Evolutionary conservation across 23 tunicate genomes (phyloP), one percentile per base, ranked within the genome.

Genomic region (Trididemnum nubilum): DNA sequence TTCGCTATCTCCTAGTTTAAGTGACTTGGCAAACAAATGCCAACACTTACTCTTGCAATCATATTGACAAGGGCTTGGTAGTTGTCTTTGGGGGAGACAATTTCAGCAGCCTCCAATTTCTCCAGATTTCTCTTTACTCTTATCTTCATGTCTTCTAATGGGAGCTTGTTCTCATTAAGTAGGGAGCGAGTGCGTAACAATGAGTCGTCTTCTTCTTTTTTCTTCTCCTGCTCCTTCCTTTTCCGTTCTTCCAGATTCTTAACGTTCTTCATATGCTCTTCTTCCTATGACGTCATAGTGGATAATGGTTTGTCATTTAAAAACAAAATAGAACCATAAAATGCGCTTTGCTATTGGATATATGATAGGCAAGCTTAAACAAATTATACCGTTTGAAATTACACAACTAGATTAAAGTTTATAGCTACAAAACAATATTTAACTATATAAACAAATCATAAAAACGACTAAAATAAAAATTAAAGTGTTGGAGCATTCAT

Each of bases 21-120:
- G n/a, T n/a, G n/a, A n/a, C n/a, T n/a, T n/a, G n/a, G n/a, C n/a
- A n/a, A n/a, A n/a, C n/a, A n/a, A n/a, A n/a, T n/a, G n/a, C n/a
- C n/a, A 61, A 61, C 18, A 61, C 87, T 65, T 30, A 93, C 98
- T 90, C 98, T 80, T 7, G 98, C 98, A 12, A 93, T 93, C 86
- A 93, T 84, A 58, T 93, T 93, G 33, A 93, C 98, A 38, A 93
- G 84, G 21, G 98, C 86, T 66, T 93, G 98, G 67, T 93, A 93
- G 61, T 93, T 80, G 65, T 96, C 87, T 19, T 87, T 80, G 49
- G 74, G 30, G 21, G 82, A 76, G 23, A 91, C 90, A 38, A 96
- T 87, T 19, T 77, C 85, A 67, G 80, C 84, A 3, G 51, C 74
- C 60, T 83, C 87, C 51, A 96, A 84, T 51, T 82, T 87, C 59